Base-by-base conservation (phyloP, 2,113 vertebrate genomes). In the Nicator chloris region DNA sequence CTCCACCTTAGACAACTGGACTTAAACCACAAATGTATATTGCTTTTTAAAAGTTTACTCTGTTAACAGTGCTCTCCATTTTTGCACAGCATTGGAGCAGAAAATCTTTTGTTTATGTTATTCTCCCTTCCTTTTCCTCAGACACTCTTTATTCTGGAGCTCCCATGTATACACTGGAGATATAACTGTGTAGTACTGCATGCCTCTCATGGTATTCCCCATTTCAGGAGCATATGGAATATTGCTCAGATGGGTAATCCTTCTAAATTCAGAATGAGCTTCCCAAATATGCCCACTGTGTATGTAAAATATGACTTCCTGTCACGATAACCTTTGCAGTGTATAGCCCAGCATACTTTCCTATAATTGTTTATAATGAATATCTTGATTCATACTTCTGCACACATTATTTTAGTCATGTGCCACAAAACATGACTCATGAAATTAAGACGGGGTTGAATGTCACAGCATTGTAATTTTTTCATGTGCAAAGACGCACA, bases 241-340 rank as follows among this genome's bases (percentile, higher is more conserved):
- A 86, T 71, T 91, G 88, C 61, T 93, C 49, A 75, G 72, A 84
- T 92, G 86, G 91, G 83, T 71, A 94, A 92, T 92, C 65, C 57
- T 84, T 93, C 82, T 71, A 90, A 93, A 92, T 90, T 86, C 85
- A 84, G 69, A 90, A 76, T 42, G 69, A 86, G 57, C 86, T 90
- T 95, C 88, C 91, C 64, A 94, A 96, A 79, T 72, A 81, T 86
- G 85, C 88, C 82, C 85, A 93, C 90, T 71, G 79, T 68, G 90
- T 71, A 92, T 51, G 56, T 90, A 94, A 95, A 96, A 93, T 92
- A 96, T 60, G 79, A 91, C 90, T 96, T 96, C 95, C 94, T 95
- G 90, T 66, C 94, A 93, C 0, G 93, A 97, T 95, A 94, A 95
- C 92, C 94, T 94, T 94, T 93, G 72, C 60, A 86, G 94, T 23